Base-by-base conservation (phyloP, 2,888 invertebrate species). In the Leptura quadrifasciata region DNA sequence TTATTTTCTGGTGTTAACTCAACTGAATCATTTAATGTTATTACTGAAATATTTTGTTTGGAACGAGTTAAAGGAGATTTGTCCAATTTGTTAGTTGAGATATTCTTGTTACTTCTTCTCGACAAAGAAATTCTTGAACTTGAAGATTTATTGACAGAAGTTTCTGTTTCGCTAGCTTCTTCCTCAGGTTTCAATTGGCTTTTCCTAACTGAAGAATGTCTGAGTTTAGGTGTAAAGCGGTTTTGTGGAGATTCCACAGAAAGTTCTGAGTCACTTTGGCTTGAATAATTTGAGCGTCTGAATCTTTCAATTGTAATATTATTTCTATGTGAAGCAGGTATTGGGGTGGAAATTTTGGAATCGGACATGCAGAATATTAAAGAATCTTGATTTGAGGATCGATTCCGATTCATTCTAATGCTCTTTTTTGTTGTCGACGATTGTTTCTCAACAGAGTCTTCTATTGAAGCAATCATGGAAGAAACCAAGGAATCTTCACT, bases 1-100 rank as follows among this genome's bases (percentile, higher is more conserved):
- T 72, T 76, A 64, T 78, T 80, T 31, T 80, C 80, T 2, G 80
- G 80, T 0, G 80, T 80, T n/a, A 58, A 58, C 1, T 61, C 70
- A 9, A 72, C 69, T 0, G 78, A 72, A 20, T 74, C 74, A 24
- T 70, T 64, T 1, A 72, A 55, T 20, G 71, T 67, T 47, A 71
- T 63, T n/a, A 76, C 54, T 2, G 67, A 72, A 31, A 61, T 65
- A 52, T 63, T 55, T 63, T 67, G 57, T 20, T 15, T 18, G 15
- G 67, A 55, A n/a, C 4, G 15, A 12, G 20, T 15, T 15, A 67
- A n/a, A n/a, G 67, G n/a, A 2, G 58, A 15, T 17, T 17, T 69
- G 9, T 20, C 12, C 5, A n/a, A 58, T 21, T 69, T 69, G 15
- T 4, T 55, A 35, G 18, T 6, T 1, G 57, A 31, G 9, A 55